Percentiles rank a stretch among this genome's conserved stretches.
Evolutionary conservation across 1,140 invertebrate species (phyloP).

Genomic region (Matsumurasca onukii): DNA sequence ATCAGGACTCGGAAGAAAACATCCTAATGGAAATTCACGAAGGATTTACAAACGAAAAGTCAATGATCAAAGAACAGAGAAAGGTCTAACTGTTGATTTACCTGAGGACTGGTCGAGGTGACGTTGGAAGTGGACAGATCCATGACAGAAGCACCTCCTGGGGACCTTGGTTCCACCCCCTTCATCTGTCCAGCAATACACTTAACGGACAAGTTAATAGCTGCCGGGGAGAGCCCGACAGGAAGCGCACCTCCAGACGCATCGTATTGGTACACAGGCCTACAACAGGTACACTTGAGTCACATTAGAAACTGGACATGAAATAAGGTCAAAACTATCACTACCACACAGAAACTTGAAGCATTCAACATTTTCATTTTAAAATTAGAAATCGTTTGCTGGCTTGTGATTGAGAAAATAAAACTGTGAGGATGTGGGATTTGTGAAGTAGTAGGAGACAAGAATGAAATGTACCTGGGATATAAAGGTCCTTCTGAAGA

Average conservation of each 20-base stretch:
- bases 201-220: constrained; percentile 84
- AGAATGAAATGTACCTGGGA: constrained; percentile 57
- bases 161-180: constrained; percentile 39
- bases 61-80: neutral
- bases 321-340: neutral
- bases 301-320: neutral
- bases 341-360: neutral
- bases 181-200: constrained; percentile 67
- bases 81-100: constrained; percentile 44
- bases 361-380: constrained; percentile 22
- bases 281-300: constrained; percentile 44
- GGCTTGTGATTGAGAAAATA: too few relatives aligned
- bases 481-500: constrained; percentile 64
- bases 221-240: constrained; percentile 65
- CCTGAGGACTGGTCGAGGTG: constrained; percentile 79
- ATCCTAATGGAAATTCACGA: neutral
- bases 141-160: constrained; percentile 67
- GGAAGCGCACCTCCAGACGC: constrained; percentile 41
- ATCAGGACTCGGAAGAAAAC: neutral
- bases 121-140: constrained; percentile 84
- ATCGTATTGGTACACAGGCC: constrained; percentile 80
- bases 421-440: neutral
- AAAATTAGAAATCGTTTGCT: neutral
- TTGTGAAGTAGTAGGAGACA: neutral
- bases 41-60: neutral